phyloP scores from a whole-genome alignment of 2,888 invertebrate species.

The Acanthoscelides obtectus region DNA sequence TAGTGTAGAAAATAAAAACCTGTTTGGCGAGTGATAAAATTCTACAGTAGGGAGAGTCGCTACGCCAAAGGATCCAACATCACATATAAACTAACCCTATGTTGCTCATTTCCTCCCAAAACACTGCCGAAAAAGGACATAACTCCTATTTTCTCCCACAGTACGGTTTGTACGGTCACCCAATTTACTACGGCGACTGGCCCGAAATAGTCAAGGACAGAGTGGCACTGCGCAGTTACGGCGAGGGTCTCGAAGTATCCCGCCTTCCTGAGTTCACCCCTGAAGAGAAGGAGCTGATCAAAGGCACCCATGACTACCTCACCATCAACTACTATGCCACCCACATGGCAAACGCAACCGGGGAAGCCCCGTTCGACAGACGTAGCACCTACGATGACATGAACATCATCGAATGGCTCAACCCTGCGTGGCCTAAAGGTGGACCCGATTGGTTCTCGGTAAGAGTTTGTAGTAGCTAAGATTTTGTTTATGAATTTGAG shows the following conservation, averaged over 20 bases:
- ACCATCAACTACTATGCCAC: slow-evolving; percentile 73
- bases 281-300: slow-evolving; percentile 57
- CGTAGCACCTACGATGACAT: slow-evolving; percentile 34
- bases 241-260: slow-evolving; percentile 57
- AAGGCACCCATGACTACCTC: slow-evolving; percentile 65
- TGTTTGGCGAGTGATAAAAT: too few species aligned
- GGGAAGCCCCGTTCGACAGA: slow-evolving; percentile 8
- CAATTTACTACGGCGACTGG: slow-evolving; percentile 65
- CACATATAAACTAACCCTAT: too few species aligned
- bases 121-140: too few species aligned
- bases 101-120: too few species aligned
- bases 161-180: slow-evolving; percentile 44
- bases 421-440: slow-evolving; percentile 34
- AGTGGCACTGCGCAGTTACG: slow-evolving; percentile 54
- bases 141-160: slow-evolving; percentile 11
- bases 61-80: too few species aligned
- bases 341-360: slow-evolving; percentile 42
- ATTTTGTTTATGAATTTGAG: too few species aligned
- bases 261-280: slow-evolving; percentile 59
- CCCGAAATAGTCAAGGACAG: slow-evolving; percentile 59
- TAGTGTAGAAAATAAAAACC: too few species aligned
- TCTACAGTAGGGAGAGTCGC: too few species aligned
- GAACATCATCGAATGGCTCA: slow-evolving; percentile 44
- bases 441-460: slow-evolving; percentile 35
- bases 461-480: too few species aligned